Evolutionary conservation across 2,797 vertebrate genomes (phyloP).

Genomic region (Microcaecilia unicolor): DNA sequence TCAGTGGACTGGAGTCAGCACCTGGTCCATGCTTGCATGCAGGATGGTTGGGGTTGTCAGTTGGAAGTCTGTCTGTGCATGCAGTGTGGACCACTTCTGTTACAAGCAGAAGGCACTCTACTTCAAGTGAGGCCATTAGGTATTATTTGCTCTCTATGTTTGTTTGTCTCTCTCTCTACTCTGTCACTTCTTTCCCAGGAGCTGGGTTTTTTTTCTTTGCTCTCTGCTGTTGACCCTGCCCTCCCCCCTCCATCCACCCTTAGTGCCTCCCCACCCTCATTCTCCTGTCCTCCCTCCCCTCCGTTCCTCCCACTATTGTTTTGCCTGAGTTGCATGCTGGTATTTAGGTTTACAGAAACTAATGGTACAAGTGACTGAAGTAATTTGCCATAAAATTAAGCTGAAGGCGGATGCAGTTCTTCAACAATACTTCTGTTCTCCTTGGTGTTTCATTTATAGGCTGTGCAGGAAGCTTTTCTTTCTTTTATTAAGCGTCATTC

Average conservation of each 20-base stretch:
- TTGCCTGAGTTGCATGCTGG: not conserved
- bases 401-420: no score
- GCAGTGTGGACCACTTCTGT: not conserved
- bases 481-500: no score
- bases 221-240: no score
- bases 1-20: no score
- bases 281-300: no score
- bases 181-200: no score
- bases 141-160: no score
- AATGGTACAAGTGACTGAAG: not conserved
- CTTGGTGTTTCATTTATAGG: not conserved
- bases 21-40: not conserved
- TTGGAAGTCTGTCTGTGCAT: no score
- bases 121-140: conserved; percentile 9
- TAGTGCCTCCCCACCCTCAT: no score
- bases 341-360: conserved; percentile 5
- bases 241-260: no score
- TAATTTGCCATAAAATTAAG: conserved; percentile 1
- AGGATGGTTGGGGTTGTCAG: conserved; percentile 6
- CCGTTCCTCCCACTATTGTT: not conserved
- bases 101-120: not conserved
- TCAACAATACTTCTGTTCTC: conserved; percentile 2
- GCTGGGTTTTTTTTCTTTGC: no score
- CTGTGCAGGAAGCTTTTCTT: not conserved
- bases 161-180: no score